These are phyloP conservation scores for Linepithema humile DNA, from an alignment of 1,140 invertebrate genomes.

Conservation along the genomic window DNA sequence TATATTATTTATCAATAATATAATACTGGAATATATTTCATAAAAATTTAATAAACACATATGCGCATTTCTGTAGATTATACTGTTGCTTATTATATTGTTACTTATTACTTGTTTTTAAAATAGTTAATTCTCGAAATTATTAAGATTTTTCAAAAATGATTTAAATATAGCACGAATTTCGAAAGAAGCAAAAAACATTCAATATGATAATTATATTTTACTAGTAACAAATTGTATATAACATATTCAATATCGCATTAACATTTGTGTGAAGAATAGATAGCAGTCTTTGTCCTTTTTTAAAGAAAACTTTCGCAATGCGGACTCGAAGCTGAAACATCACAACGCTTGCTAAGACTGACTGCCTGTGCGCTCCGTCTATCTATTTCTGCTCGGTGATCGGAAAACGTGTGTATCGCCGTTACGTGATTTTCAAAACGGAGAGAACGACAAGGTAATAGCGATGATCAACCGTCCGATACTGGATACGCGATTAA, in stretches of 20 bases:
- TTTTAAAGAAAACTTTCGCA: neutral
- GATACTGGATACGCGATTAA: conserved; percentile 28
- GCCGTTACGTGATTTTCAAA: conserved; percentile 7
- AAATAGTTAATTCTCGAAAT: neutral
- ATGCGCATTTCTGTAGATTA: too few species aligned
- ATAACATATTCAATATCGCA: neutral
- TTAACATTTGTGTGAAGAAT: neutral
- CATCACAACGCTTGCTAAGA: neutral
- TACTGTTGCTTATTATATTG: too few species aligned
- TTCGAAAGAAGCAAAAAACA: neutral
- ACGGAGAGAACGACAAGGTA: conserved; percentile 5
- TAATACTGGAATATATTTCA: too few species aligned
- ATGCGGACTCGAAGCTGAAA: neutral
- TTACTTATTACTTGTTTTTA: too few species aligned
- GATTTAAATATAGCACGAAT: neutral
- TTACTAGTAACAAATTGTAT: neutral
- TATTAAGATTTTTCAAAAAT: neutral
- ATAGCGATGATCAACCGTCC: conserved; percentile 22
- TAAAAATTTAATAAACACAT: too few species aligned
- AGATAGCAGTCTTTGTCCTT: neutral
- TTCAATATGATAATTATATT: neutral
- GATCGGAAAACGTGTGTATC: conserved; percentile 39
- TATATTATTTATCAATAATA: too few species aligned
- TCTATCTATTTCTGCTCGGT: conserved; percentile 70
- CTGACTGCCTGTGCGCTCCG: conserved; percentile 18